A percentile compares a stretch with the other conserved stretches of the same genome.
Evolutionary conservation across 2,888 invertebrate genomes (phyloP).

Genomic region (Sesia bembeciformis): DNA sequence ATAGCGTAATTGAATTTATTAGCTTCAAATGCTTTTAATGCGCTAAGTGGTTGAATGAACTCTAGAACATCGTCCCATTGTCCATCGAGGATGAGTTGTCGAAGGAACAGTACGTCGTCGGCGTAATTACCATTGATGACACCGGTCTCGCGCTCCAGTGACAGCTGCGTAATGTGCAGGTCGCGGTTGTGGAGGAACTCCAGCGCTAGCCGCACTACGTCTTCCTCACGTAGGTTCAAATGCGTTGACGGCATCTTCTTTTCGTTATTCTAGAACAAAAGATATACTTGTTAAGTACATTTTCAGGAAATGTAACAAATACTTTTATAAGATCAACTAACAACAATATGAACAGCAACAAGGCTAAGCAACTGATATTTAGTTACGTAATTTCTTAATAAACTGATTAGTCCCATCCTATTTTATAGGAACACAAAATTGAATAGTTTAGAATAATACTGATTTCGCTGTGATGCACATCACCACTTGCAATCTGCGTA

Average conservation of each 20-base stretch:
- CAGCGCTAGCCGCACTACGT: constrained; percentile 87
- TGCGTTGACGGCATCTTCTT: constrained; percentile 85
- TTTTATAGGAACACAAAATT: too few species aligned
- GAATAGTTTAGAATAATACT: too few species aligned
- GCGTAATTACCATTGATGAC: constrained; percentile 95
- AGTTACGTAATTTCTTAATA: too few species aligned
- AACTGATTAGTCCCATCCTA: too few species aligned
- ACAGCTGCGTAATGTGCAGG: constrained; percentile 92
- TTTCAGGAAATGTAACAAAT: neutral
- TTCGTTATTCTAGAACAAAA: constrained; percentile 32
- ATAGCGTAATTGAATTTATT: constrained; percentile 90
- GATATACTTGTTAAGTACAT: neutral
- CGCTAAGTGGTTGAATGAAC: constrained; percentile 94
- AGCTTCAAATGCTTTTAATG: constrained; percentile 86
- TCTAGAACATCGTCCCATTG: constrained; percentile 98
- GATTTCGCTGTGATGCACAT: too few species aligned
- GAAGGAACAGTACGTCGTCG: constrained; percentile 93
- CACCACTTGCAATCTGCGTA: too few species aligned
- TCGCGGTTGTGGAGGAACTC: constrained; percentile 93
- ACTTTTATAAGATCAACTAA: too few species aligned
- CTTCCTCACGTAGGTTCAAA: constrained; percentile 89
- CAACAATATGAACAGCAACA: too few species aligned
- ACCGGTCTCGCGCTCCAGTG: constrained; percentile 95
- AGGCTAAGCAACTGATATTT: too few species aligned
- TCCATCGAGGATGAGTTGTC: constrained; percentile 96